Base-by-base conservation (phyloP, 2,888 invertebrate species). In the Ischnus inquisitorius region DNA sequence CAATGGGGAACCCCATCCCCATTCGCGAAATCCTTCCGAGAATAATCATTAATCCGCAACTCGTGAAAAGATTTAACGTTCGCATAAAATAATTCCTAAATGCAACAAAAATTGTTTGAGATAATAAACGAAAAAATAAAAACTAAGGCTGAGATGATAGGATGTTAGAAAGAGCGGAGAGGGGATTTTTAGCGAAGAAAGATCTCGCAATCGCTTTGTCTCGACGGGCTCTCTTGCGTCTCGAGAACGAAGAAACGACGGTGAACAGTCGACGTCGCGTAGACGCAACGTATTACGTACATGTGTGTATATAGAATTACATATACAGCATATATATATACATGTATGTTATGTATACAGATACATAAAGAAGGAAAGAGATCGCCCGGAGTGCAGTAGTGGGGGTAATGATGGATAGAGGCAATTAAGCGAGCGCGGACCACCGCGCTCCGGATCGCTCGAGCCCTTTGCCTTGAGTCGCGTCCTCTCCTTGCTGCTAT, bases 401-500 rank as follows among this genome's bases (percentile, higher is more conserved):
- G 86, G 88, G 89, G 87, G 88, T 89, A 89, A 89, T 90, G 90
- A 90, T 90, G 89, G 89, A 90, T 90, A 86, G 89, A 88, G 88
- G 88, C 90, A 90, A 90, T 90, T 90, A 90, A 90, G 88, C 87
- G 86, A 88, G 87, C 86, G 87, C 86, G 86, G 87, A 89, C 87
- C 88, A 87, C 87, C 84, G 87, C 88, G 87, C 88, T 86, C 86
- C 82, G 84, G 86, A 89, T 89, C 89, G 85, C 85, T 86, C 87
- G 67, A 84, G 68, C 82, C 77, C 84, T 83, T 84, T 81, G 79
- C 84, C 72, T 84, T 79, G 82, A 64, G 62, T 72, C 60, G 65
- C 79, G 76, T 77, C 68, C 39, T 64, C 71, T 75, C 62, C 78
- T 75, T 60, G 64, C 43, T 74, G 68, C 65, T 68, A 51, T 62